Evolutionary conservation across 1,140 invertebrate species (phyloP).

Genomic region (Aricia agestis): DNA sequence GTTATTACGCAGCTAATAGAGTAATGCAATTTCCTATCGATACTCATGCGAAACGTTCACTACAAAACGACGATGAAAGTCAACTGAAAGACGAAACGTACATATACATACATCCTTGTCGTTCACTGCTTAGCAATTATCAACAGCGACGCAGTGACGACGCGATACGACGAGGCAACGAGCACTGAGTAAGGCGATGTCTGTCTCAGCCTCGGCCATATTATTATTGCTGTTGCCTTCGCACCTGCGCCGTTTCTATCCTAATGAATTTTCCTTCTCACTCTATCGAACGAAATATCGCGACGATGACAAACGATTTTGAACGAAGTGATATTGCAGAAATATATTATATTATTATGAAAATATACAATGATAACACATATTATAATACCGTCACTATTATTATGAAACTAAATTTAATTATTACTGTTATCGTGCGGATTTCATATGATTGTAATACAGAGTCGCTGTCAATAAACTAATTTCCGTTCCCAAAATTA

Average conservation of each 20-base stretch:
- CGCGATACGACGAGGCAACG: conserved; percentile 52
- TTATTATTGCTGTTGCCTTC: conserved; percentile 51
- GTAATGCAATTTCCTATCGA: conserved; percentile 67
- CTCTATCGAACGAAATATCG: conserved; percentile 42
- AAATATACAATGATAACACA: not conserved
- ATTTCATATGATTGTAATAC: not conserved
- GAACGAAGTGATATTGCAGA: conserved; percentile 40
- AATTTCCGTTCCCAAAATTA: too few relatives aligned
- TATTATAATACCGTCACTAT: not conserved
- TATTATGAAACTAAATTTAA: not conserved
- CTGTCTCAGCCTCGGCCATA: conserved; percentile 41
- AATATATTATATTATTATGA: conserved; percentile 6
- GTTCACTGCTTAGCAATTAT: conserved; percentile 64
- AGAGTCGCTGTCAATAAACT: not conserved
- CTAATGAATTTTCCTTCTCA: conserved; percentile 52
- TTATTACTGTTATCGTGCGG: not conserved
- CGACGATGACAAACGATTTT: conserved; percentile 45
- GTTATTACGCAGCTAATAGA: conserved; percentile 69
- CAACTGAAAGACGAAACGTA: conserved; percentile 74
- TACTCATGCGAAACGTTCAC: conserved; percentile 71
- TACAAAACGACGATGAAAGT: conserved; percentile 74
- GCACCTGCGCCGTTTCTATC: conserved; percentile 51
- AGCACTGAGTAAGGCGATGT: conserved; percentile 37
- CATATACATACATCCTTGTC: conserved; percentile 72
- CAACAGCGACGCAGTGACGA: conserved; percentile 52